These are phyloP conservation scores for Spodoptera frugiperda DNA, from an alignment of 1,140 invertebrate genomes.

Conservation along the genomic window DNA sequence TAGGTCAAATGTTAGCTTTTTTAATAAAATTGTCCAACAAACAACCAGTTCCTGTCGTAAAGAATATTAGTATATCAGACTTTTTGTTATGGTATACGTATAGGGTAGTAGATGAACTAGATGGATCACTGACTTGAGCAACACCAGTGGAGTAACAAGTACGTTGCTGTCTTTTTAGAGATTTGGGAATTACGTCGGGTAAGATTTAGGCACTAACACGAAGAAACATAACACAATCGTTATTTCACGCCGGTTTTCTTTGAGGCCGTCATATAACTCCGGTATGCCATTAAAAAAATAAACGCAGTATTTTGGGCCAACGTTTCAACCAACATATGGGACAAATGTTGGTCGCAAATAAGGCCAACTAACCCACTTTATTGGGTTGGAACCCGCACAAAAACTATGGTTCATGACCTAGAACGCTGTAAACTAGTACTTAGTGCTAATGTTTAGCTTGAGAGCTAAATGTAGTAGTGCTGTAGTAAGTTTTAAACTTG, in stretches of 20 bases:
- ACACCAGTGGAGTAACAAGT: no score
- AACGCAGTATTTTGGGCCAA: neutral
- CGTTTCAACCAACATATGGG: neutral
- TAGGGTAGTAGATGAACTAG: no score
- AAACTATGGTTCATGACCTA: conserved; percentile 20
- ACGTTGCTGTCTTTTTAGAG: no score
- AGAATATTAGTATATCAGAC: no score
- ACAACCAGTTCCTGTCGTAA: neutral
- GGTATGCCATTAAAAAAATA: neutral
- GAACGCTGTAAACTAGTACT: neutral
- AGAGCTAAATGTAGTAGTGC: neutral
- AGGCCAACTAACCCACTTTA: conserved; percentile 2
- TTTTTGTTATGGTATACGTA: no score
- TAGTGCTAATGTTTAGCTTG: conserved; percentile 15
- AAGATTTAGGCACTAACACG: no score
- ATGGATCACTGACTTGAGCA: no score
- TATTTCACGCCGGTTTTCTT: no score
- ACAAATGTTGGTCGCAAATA: conserved; percentile 2
- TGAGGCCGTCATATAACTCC: no score
- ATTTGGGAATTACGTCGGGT: no score
- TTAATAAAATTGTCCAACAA: neutral
- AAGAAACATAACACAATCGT: no score
- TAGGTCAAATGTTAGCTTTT: conserved; percentile 10
- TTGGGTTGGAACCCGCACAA: conserved; percentile 13
- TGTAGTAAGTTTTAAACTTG: neutral